Evolutionary conservation across 1,140 invertebrate species (phyloP).

Genomic region (Cataglyphis hispanica): DNA sequence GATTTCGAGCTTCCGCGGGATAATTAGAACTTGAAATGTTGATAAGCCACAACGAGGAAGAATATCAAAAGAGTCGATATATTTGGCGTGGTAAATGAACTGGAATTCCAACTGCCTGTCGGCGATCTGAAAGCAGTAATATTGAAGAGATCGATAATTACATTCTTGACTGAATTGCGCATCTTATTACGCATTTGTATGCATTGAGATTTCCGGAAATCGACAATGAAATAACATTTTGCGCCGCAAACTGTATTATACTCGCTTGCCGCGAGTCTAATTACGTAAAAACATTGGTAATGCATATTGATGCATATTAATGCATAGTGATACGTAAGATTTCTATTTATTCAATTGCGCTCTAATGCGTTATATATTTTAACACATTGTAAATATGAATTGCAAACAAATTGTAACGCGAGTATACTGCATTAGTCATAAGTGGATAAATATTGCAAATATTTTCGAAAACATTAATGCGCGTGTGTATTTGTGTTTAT

Average conservation of each 20-base stretch:
- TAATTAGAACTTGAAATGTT: constrained; percentile 48
- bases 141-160: constrained; percentile 67
- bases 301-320: neutral
- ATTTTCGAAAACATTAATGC: constrained; percentile 8
- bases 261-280: neutral
- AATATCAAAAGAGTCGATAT: constrained; percentile 30
- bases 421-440: neutral
- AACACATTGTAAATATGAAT: neutral
- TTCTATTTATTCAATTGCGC: constrained; percentile 4
- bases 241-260: neutral
- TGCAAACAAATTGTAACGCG: neutral
- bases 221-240: neutral
- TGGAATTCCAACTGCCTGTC: constrained; percentile 60
- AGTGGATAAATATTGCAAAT: neutral
- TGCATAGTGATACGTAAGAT: constrained; percentile 6
- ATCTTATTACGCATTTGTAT: neutral
- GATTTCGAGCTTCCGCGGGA: neutral
- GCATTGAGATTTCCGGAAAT: neutral
- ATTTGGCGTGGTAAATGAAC: constrained; percentile 24
- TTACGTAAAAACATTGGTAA: constrained; percentile 36
- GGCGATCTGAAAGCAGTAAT: constrained; percentile 72
- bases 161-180: constrained; percentile 1
- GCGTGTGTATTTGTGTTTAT: neutral
- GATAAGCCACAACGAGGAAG: constrained; percentile 32
- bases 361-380: neutral